Evolutionary conservation across 2,113 vertebrate genomes (phyloP).

Genomic region (Protobothrops mucrosquamatus): DNA sequence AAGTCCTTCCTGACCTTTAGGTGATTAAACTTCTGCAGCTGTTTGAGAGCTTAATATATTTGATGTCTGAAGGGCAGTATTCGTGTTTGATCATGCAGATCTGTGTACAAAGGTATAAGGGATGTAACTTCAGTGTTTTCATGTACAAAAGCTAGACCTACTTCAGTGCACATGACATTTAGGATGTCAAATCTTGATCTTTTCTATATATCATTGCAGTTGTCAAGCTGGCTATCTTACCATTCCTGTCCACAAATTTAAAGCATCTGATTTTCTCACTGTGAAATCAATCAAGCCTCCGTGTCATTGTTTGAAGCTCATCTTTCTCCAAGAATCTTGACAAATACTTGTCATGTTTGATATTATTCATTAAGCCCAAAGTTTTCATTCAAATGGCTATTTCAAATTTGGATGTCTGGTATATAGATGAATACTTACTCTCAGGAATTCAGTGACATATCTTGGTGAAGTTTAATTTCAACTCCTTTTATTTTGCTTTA

Average conservation of each 20-base stretch:
- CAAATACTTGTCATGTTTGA: slow-evolving; percentile 27
- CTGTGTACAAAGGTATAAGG: not conserved
- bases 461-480: slow-evolving; percentile 3
- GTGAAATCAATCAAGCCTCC: not conserved
- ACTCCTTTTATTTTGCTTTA: slow-evolving; percentile 8
- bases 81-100: not conserved
- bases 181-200: slow-evolving; percentile 10
- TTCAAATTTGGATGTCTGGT: slow-evolving; percentile 18
- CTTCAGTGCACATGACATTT: not conserved
- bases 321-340: slow-evolving; percentile 4
- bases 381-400: slow-evolving; percentile 34
- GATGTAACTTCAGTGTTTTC: not conserved
- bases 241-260: not conserved
- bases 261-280: slow-evolving; percentile 4
- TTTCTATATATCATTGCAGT: not conserved
- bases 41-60: not conserved
- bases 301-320: slow-evolving; percentile 14
- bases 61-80: not conserved
- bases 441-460: not conserved
- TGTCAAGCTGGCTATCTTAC: not conserved
- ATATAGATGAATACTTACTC: not conserved
- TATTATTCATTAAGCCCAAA: not conserved
- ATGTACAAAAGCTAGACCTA: not conserved
- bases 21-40: not conserved
- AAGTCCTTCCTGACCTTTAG: not conserved